Base-by-base conservation (phyloP, 2,888 invertebrate species). In the Elysia crispata region DNA sequence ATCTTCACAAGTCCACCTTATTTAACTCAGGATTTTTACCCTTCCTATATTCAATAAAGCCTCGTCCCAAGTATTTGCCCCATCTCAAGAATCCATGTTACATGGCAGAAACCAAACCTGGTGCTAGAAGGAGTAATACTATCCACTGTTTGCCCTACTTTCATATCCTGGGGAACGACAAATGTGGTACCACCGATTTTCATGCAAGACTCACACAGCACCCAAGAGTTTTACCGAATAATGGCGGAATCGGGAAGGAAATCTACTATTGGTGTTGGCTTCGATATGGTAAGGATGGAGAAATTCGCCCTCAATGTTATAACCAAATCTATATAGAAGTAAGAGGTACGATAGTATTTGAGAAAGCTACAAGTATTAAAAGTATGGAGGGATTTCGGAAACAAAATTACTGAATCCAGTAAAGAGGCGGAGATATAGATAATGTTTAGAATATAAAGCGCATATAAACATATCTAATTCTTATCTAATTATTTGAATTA, bases 181-280 rank as follows among this genome's bases (percentile, higher is more conserved):
- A 89, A 75, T 83, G 86, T 78, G 89, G 87, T 0, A 84, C 88
- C 54, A 89, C 88, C 0, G 89, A 89, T 79, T 83, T 89, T 0
- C 87, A 85, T 69, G 79, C 82, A 64, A 79, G 85, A 15, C 81
- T 89, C 6, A 80, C 83, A 0, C 62, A 81, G 66, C 88, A 89
- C 70, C 87, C 87, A 13, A 81, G 86, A 49, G 81, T 88, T 8
- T 54, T 85, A 5, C 80, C 75, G 23, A 88, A 87, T 67, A 76
- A 70, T 13, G 88, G 87, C 3, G 76, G 78, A 13, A 75, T 87
- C 13, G 72, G 82, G 33, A 89, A 89, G 76, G 89, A 89, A 74
- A 87, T 86, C 0, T 83, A 84, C 82, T 89, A 85, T 86, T 88
- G 89, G 89, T 86, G 87, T 75, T 88, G 88, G 87, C 79, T 66